Conservation (phyloP, 2,113 vertebrate species). For the Empidonax traillii region DNA sequence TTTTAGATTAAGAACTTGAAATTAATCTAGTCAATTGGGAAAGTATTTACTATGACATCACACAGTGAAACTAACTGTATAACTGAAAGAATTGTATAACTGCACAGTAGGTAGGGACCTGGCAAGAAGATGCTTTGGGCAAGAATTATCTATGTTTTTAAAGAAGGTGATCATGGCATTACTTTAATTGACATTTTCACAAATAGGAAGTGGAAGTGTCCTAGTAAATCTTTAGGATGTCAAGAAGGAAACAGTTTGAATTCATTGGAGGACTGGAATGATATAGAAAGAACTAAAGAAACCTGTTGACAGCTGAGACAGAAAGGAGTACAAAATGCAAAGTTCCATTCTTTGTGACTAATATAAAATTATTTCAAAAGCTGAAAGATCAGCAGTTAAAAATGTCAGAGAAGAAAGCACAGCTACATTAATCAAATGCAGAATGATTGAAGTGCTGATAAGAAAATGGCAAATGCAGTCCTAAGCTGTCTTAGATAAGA, state of each 20-base stretch:
- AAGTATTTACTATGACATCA: not conserved
- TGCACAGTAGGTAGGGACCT: not conserved
- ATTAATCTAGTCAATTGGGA: not conserved
- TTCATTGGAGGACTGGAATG: not conserved
- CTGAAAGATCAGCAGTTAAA: not conserved
- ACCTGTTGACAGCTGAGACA: not conserved
- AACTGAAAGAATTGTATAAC: not conserved
- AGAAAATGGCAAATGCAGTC: not conserved
- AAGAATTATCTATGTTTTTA: not conserved
- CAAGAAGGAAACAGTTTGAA: not conserved
- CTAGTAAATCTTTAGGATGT: not conserved
- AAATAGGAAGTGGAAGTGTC: not conserved
- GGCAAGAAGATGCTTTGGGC: not conserved
- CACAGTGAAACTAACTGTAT: not conserved
- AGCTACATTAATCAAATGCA: not conserved
- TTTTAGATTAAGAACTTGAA: not conserved
- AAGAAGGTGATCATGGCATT: not conserved
- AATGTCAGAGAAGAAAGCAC: not conserved
- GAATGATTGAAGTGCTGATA: not conserved
- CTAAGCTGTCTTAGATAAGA: not conserved
- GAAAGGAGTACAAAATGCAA: not conserved
- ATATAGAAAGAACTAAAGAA: not conserved
- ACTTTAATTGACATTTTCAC: not conserved
- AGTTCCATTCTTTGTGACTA: not conserved
- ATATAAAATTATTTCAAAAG: not conserved